Conservation (phyloP, 2,113 vertebrate genomes). For the Mobula hypostoma region DNA sequence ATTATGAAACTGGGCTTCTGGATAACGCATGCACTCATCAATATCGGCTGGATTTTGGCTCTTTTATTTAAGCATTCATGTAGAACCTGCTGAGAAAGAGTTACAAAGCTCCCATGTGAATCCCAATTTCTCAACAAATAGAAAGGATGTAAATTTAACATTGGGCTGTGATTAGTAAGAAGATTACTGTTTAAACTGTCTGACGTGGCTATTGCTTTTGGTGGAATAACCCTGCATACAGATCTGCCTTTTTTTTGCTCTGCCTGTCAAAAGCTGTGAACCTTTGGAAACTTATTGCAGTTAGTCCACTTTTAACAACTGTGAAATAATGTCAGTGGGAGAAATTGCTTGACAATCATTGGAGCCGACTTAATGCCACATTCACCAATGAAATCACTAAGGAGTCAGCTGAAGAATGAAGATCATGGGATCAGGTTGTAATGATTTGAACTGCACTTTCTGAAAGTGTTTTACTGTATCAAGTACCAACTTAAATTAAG, state of each 20-base stretch:
- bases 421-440: neutral
- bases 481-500: neutral
- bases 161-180: no score
- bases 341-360: neutral
- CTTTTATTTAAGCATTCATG: neutral
- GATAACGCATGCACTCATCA: neutral
- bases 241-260: neutral
- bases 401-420: neutral
- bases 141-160: no score
- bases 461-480: neutral
- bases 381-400: neutral
- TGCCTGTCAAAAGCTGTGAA: conserved; percentile 4
- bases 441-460: conserved; percentile 1
- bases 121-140: neutral
- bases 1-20: neutral
- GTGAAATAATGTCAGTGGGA: neutral
- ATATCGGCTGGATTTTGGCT: neutral
- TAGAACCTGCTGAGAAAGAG: neutral
- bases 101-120: neutral
- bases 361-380: neutral
- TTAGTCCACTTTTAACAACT: neutral
- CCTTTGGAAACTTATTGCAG: neutral
- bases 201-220: neutral
- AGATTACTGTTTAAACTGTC: neutral
- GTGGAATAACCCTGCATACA: neutral